A percentile compares a stretch with the other conserved stretches of the same genome.
Conservation (phyloP, 2,888 invertebrate genomes). For the Aquatica leii region DNA sequence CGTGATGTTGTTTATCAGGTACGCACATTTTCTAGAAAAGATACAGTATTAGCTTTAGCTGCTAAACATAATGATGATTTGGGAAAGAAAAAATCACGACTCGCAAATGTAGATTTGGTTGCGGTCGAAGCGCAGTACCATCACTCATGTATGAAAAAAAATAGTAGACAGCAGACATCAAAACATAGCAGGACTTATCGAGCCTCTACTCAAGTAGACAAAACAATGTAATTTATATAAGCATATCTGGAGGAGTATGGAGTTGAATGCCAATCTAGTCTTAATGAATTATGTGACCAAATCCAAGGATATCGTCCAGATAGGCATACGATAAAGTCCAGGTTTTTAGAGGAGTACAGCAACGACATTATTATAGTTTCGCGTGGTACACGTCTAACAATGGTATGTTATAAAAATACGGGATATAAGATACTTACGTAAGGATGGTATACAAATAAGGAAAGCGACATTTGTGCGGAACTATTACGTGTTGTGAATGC, state of each 20-base stretch:
- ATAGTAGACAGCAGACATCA: constrained; percentile 6
- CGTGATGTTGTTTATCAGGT: constrained; percentile 13
- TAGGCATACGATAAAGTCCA: background rate
- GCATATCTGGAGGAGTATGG: constrained; percentile 1
- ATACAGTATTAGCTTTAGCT: constrained; percentile 8
- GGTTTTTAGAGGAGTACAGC: no score
- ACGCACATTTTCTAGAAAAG: constrained; percentile 5
- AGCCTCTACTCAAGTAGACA: background rate
- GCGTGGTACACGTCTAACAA: no score
- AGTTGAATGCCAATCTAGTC: background rate
- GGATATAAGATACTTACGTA: no score
- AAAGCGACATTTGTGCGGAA: no score
- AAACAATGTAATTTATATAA: background rate
- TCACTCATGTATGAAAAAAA: constrained; percentile 12
- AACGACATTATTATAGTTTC: no score
- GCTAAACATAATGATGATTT: constrained; percentile 9
- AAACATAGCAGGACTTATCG: constrained; percentile 1
- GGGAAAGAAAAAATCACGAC: constrained; percentile 4
- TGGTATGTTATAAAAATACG: no score
- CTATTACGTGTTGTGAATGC: no score
- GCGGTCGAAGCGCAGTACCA: constrained; percentile 10
- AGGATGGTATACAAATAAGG: no score
- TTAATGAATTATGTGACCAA: background rate
- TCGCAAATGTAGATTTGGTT: constrained; percentile 15
- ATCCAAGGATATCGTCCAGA: background rate